Percentiles rank a stretch among this genome's conserved stretches.
phyloP scores from a whole-genome alignment of 53 echinoderm and acorn worm species.

The Stichopus horrens region DNA sequence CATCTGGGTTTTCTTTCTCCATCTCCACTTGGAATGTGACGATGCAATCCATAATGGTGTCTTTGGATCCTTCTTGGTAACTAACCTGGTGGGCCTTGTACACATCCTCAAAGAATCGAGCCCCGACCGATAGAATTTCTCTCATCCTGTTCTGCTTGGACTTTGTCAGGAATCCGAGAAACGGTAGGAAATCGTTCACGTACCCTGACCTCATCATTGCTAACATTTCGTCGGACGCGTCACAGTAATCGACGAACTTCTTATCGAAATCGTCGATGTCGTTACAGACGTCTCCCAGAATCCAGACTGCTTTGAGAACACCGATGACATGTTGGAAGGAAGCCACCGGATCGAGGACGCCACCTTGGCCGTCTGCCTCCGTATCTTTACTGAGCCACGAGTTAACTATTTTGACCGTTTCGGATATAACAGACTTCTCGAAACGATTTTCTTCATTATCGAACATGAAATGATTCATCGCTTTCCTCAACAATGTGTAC shows the following conservation, averaged over 20 bases:
- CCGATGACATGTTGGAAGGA: background rate
- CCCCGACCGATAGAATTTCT: constrained; percentile 19
- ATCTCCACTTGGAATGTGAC: constrained; percentile 31
- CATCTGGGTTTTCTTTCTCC: constrained; percentile 19
- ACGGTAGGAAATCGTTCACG: constrained; percentile 20
- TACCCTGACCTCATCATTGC: constrained; percentile 3
- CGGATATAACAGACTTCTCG: constrained; percentile 23
- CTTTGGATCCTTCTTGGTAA: constrained; percentile 23
- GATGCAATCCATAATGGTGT: constrained; percentile 27
- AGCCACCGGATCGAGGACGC: constrained; percentile 15
- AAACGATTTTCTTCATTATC: background rate
- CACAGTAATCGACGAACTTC: background rate
- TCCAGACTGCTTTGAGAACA: background rate
- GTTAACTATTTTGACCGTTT: background rate
- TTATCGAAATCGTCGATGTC: constrained; percentile 21
- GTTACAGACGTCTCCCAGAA: background rate
- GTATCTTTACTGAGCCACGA: background rate
- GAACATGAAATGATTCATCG: background rate
- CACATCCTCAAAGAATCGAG: background rate
- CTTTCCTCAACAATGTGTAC: background rate
- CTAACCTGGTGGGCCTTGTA: constrained; percentile 25
- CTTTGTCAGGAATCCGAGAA: constrained; percentile 14
- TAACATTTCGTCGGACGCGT: constrained; percentile 14
- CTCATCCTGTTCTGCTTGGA: constrained; percentile 21
- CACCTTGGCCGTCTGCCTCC: background rate